Evolutionary conservation across 1,140 invertebrate genomes (phyloP).

Genomic region (Leptonema lineaticorne): DNA sequence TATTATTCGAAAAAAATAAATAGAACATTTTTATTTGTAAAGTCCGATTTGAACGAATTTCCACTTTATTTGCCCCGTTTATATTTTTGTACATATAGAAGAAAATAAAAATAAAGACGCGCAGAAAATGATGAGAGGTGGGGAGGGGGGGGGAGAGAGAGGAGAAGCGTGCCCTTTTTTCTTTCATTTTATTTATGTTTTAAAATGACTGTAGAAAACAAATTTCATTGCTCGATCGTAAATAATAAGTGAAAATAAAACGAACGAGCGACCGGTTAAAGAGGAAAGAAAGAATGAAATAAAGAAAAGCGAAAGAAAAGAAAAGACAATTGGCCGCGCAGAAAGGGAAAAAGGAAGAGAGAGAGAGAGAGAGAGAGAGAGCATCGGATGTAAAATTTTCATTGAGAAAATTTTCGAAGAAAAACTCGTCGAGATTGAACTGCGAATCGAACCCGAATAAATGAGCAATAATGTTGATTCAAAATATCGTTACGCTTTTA

Average conservation of each 20-base stretch:
- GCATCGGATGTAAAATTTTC: background rate
- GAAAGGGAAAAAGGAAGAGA: no score
- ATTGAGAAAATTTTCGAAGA: background rate
- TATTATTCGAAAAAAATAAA: no score
- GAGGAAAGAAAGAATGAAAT: background rate
- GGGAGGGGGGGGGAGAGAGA: no score
- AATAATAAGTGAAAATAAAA: slow-evolving; percentile 17
- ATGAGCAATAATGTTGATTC: slow-evolving; percentile 10
- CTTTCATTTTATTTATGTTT: background rate
- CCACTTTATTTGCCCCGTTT: background rate
- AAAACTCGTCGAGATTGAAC: background rate
- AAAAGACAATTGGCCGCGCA: no score
- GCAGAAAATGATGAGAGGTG: no score
- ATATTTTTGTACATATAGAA: no score
- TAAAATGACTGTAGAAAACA: slow-evolving; percentile 1
- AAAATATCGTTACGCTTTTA: background rate
- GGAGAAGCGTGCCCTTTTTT: no score
- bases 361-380: background rate
- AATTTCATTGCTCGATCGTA: slow-evolving; percentile 14
- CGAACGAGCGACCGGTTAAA: background rate
- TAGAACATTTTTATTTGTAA: background rate
- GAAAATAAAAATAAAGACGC: no score
- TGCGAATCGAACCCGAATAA: background rate
- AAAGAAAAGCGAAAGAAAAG: background rate
- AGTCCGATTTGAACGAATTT: background rate